phyloP scores from a whole-genome alignment of 2,113 vertebrate species.

The Tyrannus savana region DNA sequence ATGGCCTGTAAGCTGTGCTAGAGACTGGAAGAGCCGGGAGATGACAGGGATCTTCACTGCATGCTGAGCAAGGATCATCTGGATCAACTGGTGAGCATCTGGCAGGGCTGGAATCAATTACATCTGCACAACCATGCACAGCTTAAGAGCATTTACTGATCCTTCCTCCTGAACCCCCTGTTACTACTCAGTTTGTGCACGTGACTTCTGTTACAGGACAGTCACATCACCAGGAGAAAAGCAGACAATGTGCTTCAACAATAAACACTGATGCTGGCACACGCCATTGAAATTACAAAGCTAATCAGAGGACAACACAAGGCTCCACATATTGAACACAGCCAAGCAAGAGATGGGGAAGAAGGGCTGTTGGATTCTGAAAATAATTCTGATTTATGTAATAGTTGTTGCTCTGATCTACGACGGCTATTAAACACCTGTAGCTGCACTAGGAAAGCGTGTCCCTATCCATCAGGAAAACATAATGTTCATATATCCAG shows the following conservation, averaged over 20 bases:
- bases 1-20: no score
- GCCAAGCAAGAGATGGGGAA: not conserved
- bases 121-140: fast-evolving
- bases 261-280: not conserved
- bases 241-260: not conserved
- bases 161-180: not conserved
- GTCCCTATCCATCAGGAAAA: not conserved
- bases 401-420: not conserved
- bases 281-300: not conserved
- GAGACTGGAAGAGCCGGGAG: not conserved
- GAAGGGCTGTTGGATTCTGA: not conserved
- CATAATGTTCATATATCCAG: fast-evolving
- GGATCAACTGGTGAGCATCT: not conserved
- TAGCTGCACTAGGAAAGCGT: fast-evolving
- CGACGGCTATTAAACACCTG: not conserved
- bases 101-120: not conserved
- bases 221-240: not conserved
- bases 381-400: not conserved
- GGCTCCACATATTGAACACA: not conserved
- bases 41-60: not conserved
- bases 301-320: not conserved
- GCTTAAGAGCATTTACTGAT: not conserved
- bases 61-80: not conserved
- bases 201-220: not conserved
- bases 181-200: not conserved